phyloP scores from a whole-genome alignment of 2,888 invertebrate genomes.

The Ametastegia equiseti region DNA sequence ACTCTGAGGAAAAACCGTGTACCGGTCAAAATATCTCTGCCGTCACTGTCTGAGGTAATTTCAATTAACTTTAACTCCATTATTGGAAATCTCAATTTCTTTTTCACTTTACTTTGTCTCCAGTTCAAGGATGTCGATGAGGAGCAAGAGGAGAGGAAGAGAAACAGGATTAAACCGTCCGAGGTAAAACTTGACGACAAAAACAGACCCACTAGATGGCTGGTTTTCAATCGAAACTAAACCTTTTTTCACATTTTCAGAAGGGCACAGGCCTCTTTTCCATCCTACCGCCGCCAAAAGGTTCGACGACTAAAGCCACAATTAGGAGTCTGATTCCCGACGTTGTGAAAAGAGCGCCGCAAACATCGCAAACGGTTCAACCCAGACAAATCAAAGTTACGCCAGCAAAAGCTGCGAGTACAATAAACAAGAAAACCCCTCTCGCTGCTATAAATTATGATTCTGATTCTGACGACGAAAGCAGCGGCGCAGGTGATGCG shows the following conservation, averaged over 20 bases:
- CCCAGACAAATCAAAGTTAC: slow-evolving; percentile 55
- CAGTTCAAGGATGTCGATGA: slow-evolving; percentile 81
- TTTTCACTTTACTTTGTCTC: slow-evolving; percentile 61
- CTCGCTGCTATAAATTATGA: slow-evolving; percentile 62
- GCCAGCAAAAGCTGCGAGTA: slow-evolving; percentile 56
- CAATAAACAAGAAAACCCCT: slow-evolving; percentile 67
- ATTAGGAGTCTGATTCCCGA: slow-evolving; percentile 76
- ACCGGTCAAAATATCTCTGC: slow-evolving; percentile 83
- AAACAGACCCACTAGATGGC: slow-evolving; percentile 45
- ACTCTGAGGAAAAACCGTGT: slow-evolving; percentile 70
- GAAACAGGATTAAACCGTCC: slow-evolving; percentile 76
- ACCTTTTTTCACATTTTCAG: slow-evolving; percentile 73
- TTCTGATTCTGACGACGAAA: slow-evolving; percentile 72
- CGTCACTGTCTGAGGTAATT: slow-evolving; percentile 82
- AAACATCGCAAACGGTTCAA: slow-evolving; percentile 63
- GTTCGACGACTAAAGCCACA: slow-evolving; percentile 68
- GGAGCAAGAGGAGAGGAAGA: slow-evolving; percentile 72
- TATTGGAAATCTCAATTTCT: neutral
- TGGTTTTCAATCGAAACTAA: slow-evolving; percentile 56
- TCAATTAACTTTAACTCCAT: slow-evolving; percentile 34
- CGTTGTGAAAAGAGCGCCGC: slow-evolving; percentile 74
- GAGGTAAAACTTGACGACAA: slow-evolving; percentile 74
- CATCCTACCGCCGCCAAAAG: slow-evolving; percentile 84
- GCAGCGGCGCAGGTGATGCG: slow-evolving; percentile 53
- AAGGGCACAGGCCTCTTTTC: slow-evolving; percentile 83